Percentiles rank a stretch among this genome's conserved stretches.
These are phyloP conservation scores for Centropristis striata DNA, from an alignment of 2,113 vertebrate genomes.

Conservation along the genomic window DNA sequence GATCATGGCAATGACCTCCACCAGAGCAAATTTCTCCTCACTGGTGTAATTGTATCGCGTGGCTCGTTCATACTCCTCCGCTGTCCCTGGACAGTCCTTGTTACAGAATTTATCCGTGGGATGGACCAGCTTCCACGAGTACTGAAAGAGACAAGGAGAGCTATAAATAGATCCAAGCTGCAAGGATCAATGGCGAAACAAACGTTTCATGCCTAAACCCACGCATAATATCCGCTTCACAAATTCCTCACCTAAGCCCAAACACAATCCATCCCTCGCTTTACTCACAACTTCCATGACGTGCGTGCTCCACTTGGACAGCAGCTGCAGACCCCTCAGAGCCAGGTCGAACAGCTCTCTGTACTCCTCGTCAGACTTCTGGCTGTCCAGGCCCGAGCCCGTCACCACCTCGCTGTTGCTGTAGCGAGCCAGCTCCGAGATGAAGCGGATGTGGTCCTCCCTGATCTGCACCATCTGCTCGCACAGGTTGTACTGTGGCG, in stretches of 20 bases:
- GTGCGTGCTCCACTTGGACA: slow-evolving; percentile 99
- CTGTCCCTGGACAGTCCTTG: slow-evolving; percentile 98
- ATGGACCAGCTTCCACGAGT: slow-evolving; percentile 99
- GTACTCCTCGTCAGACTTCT: slow-evolving; percentile 99
- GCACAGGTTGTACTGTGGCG: slow-evolving; percentile 99
- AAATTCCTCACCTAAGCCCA: neutral
- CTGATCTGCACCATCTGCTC: slow-evolving; percentile 99
- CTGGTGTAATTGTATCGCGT: slow-evolving; percentile 99
- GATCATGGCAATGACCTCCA: slow-evolving; percentile 99
- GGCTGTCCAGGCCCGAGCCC: slow-evolving; percentile 97
- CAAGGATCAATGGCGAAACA: slow-evolving; percentile 26
- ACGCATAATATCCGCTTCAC: neutral
- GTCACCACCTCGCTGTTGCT: slow-evolving; percentile 99
- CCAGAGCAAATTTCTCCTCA: slow-evolving; percentile 98
- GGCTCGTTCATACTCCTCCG: slow-evolving; percentile 97
- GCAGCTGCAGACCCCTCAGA: slow-evolving; percentile 94
- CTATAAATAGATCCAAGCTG: slow-evolving; percentile 28
- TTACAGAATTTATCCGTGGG: slow-evolving; percentile 99
- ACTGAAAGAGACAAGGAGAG: slow-evolving; percentile 82
- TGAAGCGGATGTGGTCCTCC: slow-evolving; percentile 99
- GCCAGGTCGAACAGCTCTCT: slow-evolving; percentile 97
- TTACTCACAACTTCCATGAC: slow-evolving; percentile 99
- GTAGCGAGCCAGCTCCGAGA: slow-evolving; percentile 98
- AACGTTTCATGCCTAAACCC: slow-evolving; percentile 4
- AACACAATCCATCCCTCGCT: neutral